These are phyloP conservation scores for Apostichopus leukothele DNA, from an alignment of 53 echinoderm and acorn worm genomes.

Conservation along the genomic window DNA sequence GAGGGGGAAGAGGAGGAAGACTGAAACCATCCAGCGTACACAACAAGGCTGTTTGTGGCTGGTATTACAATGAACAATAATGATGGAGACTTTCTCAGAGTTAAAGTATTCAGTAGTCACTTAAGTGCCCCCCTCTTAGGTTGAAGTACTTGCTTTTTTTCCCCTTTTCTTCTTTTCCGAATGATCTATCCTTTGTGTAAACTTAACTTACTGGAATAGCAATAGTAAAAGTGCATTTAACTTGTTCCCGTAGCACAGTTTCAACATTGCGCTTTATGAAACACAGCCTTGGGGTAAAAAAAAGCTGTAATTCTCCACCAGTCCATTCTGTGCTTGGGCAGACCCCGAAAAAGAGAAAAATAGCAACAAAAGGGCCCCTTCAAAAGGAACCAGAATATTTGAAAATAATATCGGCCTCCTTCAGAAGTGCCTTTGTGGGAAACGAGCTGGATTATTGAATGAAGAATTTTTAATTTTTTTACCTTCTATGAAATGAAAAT, in stretches of 20 bases:
- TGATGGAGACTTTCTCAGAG: not conserved
- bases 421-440: slow-evolving; percentile 43
- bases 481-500: slow-evolving; percentile 9
- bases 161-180: not conserved
- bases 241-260: slow-evolving; percentile 8
- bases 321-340: slow-evolving; percentile 1
- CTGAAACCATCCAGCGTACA: no score
- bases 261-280: slow-evolving; percentile 8
- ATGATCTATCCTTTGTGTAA: slow-evolving; percentile 6
- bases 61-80: not conserved
- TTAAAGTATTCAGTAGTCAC: slow-evolving; percentile 12
- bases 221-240: slow-evolving; percentile 38
- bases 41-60: no score
- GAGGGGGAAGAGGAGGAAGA: no score
- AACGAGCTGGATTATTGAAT: not conserved
- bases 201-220: slow-evolving; percentile 27
- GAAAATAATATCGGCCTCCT: slow-evolving; percentile 6
- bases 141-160: not conserved
- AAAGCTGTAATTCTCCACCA: not conserved
- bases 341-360: not conserved
- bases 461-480: not conserved
- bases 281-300: slow-evolving; percentile 24
- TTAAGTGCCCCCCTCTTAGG: not conserved
- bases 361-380: slow-evolving; percentile 23
- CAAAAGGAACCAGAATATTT: not conserved